Evolutionary conservation across 2,113 vertebrate genomes (phyloP).

Genomic region (Malurus alboscapulatus): DNA sequence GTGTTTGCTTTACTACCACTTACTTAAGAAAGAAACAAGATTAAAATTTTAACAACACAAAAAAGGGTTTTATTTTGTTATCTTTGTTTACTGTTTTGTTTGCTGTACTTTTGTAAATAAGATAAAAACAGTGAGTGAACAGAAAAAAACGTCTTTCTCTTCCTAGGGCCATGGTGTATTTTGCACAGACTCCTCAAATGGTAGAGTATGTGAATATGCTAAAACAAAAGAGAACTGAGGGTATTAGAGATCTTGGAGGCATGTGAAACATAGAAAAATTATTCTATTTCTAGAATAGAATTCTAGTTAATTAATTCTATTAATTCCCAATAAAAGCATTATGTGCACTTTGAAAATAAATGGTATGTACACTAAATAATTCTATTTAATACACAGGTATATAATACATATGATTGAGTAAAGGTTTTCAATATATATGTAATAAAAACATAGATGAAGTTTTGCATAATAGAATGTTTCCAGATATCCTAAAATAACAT

Average conservation of each 20-base stretch:
- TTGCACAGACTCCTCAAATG: background rate
- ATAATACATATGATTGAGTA: background rate
- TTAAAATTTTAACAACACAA: background rate
- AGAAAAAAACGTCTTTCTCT: background rate
- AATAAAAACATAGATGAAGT: background rate
- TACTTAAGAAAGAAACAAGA: background rate
- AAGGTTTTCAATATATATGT: background rate
- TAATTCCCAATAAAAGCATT: background rate
- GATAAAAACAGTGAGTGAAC: background rate
- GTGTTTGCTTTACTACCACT: background rate
- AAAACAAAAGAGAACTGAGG: background rate
- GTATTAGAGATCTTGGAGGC: background rate
- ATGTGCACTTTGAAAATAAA: background rate
- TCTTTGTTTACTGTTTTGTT: background rate
- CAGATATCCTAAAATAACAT: background rate
- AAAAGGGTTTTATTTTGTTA: background rate
- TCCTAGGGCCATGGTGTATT: background rate
- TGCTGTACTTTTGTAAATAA: background rate
- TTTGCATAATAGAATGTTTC: background rate
- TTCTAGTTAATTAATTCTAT: background rate
- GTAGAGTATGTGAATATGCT: background rate
- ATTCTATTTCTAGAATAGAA: too few species aligned
- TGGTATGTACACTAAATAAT: background rate
- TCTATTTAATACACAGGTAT: background rate
- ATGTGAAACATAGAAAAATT: background rate